Evolutionary conservation across 35 echinoderm and acorn worm genomes (phyloP).

Genomic region (Strongylocentrotus purpuratus): DNA sequence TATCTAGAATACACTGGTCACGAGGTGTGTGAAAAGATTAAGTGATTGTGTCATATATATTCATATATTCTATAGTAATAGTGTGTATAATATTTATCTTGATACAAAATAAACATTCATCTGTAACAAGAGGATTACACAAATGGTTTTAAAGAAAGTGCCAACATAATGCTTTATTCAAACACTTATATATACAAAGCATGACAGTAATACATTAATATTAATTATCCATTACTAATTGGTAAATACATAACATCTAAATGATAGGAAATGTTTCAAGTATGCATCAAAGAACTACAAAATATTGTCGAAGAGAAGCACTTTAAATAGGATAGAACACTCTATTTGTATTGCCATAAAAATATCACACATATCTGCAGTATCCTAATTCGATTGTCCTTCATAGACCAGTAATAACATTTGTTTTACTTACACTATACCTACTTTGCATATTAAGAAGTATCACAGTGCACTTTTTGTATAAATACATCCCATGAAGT

Average conservation of each 20-base stretch:
- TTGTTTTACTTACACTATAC: not conserved
- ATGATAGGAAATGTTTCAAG: not conserved
- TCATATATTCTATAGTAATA: too few species aligned
- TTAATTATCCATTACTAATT: not conserved
- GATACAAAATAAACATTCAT: not conserved
- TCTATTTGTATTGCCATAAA: not conserved
- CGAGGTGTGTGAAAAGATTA: too few species aligned
- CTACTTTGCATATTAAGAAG: not conserved
- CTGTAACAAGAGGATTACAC: not conserved
- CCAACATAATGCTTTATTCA: not conserved
- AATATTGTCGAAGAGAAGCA: not conserved
- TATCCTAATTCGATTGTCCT: not conserved
- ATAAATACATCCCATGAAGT: not conserved
- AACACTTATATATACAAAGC: not conserved
- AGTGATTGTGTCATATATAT: too few species aligned
- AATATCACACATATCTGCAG: not conserved
- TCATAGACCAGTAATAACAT: not conserved
- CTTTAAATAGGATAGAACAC: not conserved
- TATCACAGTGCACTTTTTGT: not conserved
- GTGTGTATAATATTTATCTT: too few species aligned
- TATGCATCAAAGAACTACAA: conserved; percentile 12
- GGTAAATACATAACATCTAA: not conserved
- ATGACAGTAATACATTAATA: not conserved
- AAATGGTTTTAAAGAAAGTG: not conserved
- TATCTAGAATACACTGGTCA: too few species aligned